These are phyloP conservation scores for Idaea dimidiata DNA, from an alignment of 2,888 invertebrate species.

Conservation along the genomic window DNA sequence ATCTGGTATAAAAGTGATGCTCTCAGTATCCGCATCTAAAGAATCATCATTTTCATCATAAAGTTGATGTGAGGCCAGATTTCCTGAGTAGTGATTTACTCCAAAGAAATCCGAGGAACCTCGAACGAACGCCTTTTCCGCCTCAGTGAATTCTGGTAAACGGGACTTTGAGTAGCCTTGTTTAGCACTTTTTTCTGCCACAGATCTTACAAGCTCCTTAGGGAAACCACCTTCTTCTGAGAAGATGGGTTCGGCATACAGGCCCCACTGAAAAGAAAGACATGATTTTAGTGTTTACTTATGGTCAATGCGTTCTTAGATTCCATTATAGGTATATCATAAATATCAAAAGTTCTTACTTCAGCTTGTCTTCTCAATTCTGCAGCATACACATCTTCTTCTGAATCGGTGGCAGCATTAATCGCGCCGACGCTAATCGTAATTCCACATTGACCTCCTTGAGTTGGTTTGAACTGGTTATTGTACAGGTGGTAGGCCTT, in stretches of 20 bases:
- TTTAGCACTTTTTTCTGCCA: conserved; percentile 62
- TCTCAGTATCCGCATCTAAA: conserved; percentile 41
- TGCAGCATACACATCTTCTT: conserved; percentile 59
- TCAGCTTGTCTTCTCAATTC: conserved; percentile 46
- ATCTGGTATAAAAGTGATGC: conserved; percentile 27
- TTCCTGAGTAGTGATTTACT: conserved; percentile 84
- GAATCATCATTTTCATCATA: conserved; percentile 23
- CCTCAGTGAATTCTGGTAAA: conserved; percentile 64
- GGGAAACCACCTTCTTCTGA: conserved; percentile 74
- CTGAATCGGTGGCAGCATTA: conserved; percentile 45
- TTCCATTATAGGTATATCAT: too few species aligned
- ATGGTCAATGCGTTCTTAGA: too few species aligned
- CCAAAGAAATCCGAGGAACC: conserved; percentile 70
- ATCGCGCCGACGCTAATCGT: conserved; percentile 47
- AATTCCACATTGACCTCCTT: conserved; percentile 49
- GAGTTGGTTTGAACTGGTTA: conserved; percentile 48
- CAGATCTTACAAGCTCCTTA: conserved; percentile 60
- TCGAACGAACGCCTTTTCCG: conserved; percentile 51
- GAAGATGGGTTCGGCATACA: conserved; percentile 71
- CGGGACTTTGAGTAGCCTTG: conserved; percentile 67
- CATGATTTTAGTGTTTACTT: too few species aligned
- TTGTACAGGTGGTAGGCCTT: conserved; percentile 59
- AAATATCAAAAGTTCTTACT: conserved; percentile 45
- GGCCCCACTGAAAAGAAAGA: conserved; percentile 48
- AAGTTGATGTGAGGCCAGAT: conserved; percentile 36